Percentiles rank a stretch among this genome's conserved stretches.
Conservation (phyloP, 1,140 invertebrate species). For the Drosophila biarmipes region DNA sequence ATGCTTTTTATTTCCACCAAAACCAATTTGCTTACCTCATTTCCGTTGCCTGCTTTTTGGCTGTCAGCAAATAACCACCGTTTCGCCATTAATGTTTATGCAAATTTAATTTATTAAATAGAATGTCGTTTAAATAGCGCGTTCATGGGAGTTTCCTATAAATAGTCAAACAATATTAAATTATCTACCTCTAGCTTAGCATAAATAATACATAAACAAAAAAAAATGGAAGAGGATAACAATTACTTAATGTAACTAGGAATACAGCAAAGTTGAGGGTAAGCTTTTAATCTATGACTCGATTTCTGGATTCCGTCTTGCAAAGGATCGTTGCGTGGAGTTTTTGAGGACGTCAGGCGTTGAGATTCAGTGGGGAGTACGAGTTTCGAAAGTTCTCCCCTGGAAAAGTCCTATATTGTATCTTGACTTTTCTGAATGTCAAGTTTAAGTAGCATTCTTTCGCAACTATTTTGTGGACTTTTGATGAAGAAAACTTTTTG, state of each 20-base stretch:
- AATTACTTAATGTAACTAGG: slow-evolving; percentile 39
- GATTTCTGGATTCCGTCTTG: slow-evolving; percentile 51
- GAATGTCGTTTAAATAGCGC: slow-evolving; percentile 61
- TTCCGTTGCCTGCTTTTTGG: slow-evolving; percentile 66
- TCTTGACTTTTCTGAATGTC: neutral
- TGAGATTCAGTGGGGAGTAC: slow-evolving; percentile 26
- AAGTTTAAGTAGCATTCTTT: neutral
- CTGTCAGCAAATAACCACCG: slow-evolving; percentile 20
- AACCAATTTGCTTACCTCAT: slow-evolving; percentile 1
- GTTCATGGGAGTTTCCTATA: slow-evolving; percentile 44
- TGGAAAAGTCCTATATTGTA: too few relatives aligned
- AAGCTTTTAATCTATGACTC: slow-evolving; percentile 67
- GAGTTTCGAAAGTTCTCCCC: slow-evolving; percentile 1
- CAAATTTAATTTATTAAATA: slow-evolving; percentile 61
- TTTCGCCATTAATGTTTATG: slow-evolving; percentile 30
- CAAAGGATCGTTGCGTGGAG: slow-evolving; percentile 31
- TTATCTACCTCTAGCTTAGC: slow-evolving; percentile 23
- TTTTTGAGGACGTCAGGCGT: neutral
- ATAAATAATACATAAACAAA: slow-evolving; percentile 24
- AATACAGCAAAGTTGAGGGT: slow-evolving; percentile 23
- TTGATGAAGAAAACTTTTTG: neutral
- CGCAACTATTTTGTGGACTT: neutral
- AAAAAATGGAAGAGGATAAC: slow-evolving; percentile 27
- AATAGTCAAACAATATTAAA: slow-evolving; percentile 66
- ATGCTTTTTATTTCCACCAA: slow-evolving; percentile 2